These are phyloP conservation scores for Merluccius polli DNA, from an alignment of 2,797 vertebrate species.

Conservation along the genomic window DNA sequence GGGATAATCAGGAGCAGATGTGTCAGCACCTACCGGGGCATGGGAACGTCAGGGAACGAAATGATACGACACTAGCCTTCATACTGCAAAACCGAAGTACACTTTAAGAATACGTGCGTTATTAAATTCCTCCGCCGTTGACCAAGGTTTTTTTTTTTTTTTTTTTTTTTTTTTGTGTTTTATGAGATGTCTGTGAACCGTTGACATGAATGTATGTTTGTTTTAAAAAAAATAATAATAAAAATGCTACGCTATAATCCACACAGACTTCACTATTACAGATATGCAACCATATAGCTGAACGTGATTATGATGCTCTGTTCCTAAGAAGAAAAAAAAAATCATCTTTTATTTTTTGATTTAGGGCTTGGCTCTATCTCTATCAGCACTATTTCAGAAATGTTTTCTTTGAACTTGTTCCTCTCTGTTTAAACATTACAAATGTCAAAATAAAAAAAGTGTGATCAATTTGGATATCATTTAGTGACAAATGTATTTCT, in stretches of 20 bases:
- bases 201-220: conserved; percentile 40
- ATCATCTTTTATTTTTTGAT: conserved; percentile 40
- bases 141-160: too few species aligned
- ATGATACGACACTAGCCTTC: conserved; percentile 54
- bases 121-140: too few species aligned
- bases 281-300: conserved; percentile 59
- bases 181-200: conserved; percentile 49
- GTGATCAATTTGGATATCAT: background rate
- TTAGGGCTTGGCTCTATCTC: conserved; percentile 43
- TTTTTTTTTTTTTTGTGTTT: conserved; percentile 52
- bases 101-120: conserved; percentile 43
- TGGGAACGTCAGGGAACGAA: conserved; percentile 53
- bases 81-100: conserved; percentile 70
- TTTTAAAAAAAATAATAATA: background rate
- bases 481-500: background rate
- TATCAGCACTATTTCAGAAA: conserved; percentile 29
- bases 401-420: conserved; percentile 23
- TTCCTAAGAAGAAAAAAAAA: conserved; percentile 13
- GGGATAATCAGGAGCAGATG: conserved; percentile 29
- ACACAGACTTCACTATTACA: conserved; percentile 64
- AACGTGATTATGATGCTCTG: conserved; percentile 50
- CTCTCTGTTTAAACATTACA: background rate
- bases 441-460: background rate
- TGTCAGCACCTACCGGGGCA: conserved; percentile 40
- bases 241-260: conserved; percentile 60